A percentile compares a stretch with the other conserved stretches of the same genome.
phyloP scores from a whole-genome alignment of 2,113 vertebrate genomes.

The Pristiophorus japonicus region DNA sequence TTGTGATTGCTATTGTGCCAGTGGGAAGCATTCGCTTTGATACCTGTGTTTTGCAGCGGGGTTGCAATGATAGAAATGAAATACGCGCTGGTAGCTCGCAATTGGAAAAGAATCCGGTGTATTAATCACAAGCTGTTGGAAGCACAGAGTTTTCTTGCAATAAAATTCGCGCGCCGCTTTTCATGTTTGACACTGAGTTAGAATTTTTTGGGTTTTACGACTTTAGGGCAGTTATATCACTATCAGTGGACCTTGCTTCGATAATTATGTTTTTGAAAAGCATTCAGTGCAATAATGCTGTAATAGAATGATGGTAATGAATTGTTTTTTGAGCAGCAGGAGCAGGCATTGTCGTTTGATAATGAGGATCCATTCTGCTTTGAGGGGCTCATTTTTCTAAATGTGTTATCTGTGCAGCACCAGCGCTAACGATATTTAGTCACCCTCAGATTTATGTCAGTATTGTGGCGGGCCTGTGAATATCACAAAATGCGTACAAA shows the following conservation, averaged over 20 bases:
- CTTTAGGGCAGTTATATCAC: neutral
- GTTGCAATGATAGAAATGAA: slow-evolving; percentile 3
- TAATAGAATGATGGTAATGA: neutral
- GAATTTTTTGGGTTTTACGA: neutral
- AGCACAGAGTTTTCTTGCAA: neutral
- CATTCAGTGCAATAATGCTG: neutral
- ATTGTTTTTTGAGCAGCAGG: neutral
- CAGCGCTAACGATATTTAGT: neutral
- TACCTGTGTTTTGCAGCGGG: neutral
- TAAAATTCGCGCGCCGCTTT: neutral
- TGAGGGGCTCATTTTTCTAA: neutral
- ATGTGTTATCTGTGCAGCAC: neutral
- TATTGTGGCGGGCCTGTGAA: too few species aligned
- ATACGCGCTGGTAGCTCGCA: too few species aligned
- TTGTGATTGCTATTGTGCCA: neutral
- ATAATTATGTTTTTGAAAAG: neutral
- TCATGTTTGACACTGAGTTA: neutral
- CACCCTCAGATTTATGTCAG: neutral
- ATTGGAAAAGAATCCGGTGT: neutral
- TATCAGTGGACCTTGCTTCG: neutral
- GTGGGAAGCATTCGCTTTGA: neutral
- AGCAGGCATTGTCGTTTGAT: neutral
- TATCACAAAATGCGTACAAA: too few species aligned
- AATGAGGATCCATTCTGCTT: neutral
- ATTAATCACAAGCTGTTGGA: neutral